Evolutionary conservation across 2,113 vertebrate genomes (phyloP).

Genomic region (Takifugu bimaculatus): DNA sequence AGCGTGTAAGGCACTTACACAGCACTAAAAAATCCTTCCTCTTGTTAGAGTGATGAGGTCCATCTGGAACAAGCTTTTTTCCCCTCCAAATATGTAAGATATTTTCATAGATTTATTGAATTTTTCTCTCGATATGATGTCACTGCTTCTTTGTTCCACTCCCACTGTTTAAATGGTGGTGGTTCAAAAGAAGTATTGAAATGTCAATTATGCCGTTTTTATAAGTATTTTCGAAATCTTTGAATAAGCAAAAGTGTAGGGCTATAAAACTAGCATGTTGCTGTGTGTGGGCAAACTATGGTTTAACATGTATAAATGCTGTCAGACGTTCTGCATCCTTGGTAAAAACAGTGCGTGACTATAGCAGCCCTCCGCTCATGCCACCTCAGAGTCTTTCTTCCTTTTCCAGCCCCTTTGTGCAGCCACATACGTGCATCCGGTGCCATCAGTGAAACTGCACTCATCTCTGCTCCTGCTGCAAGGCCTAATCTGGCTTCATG

Average conservation of each 20-base stretch:
- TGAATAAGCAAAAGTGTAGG: too few relatives aligned
- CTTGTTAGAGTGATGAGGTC: too few relatives aligned
- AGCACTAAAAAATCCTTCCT: background rate
- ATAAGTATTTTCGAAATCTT: too few relatives aligned
- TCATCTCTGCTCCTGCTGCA: conserved; percentile 28
- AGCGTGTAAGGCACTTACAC: background rate
- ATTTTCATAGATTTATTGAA: background rate
- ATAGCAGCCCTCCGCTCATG: conserved; percentile 6
- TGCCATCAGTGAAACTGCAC: conserved; percentile 14
- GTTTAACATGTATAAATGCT: background rate
- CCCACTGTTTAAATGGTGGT: too few relatives aligned
- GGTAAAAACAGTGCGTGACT: background rate
- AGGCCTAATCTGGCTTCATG: conserved; percentile 63
- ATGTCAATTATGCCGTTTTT: too few relatives aligned
- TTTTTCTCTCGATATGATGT: background rate
- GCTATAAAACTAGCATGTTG: background rate
- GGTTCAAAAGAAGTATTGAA: too few relatives aligned
- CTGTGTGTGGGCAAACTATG: background rate
- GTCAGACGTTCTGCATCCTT: background rate
- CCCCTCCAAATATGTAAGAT: too few relatives aligned
- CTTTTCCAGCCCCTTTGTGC: conserved; percentile 33
- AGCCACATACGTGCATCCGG: conserved; percentile 27
- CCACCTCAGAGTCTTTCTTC: conserved; percentile 33
- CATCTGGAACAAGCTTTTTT: too few relatives aligned
- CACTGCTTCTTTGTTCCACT: too few relatives aligned